Conservation (phyloP, 1,140 invertebrate genomes). For the Choristoneura fumiferana region DNA sequence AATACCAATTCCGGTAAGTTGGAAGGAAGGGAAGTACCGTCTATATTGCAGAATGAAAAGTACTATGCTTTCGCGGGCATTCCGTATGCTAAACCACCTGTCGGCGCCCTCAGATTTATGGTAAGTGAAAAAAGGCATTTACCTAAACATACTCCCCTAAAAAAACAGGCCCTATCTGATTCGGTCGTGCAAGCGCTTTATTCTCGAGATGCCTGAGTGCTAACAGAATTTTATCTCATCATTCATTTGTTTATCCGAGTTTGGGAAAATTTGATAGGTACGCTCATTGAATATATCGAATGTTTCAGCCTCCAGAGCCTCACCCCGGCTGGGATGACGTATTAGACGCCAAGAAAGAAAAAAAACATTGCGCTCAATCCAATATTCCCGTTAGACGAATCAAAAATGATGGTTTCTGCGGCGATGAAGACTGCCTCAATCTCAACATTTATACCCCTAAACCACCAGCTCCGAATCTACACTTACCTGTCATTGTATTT, state of each 20-base stretch:
- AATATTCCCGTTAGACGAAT: conserved; percentile 42
- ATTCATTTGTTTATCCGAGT: conserved; percentile 2
- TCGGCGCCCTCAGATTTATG: conserved; percentile 80
- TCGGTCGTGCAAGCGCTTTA: neutral
- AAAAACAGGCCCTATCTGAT: neutral
- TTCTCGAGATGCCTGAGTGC: neutral
- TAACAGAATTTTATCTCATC: neutral
- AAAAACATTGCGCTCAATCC: conserved; percentile 58
- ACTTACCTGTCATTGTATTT: conserved; percentile 81
- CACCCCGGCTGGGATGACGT: conserved; percentile 62
- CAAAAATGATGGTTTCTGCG: conserved; percentile 51
- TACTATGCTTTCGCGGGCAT: conserved; percentile 82
- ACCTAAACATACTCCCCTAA: neutral
- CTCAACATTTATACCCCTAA: conserved; percentile 88
- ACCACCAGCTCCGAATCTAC: conserved; percentile 42
- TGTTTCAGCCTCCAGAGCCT: conserved; percentile 68
- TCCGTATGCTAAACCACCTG: conserved; percentile 81
- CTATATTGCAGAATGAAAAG: conserved; percentile 58
- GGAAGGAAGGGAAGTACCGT: conserved; percentile 50
- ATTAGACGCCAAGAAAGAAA: conserved; percentile 58
- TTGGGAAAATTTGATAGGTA: no score
- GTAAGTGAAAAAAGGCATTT: conserved; percentile 50
- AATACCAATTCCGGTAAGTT: conserved; percentile 62
- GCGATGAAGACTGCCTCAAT: conserved; percentile 89
- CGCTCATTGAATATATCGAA: neutral